These are phyloP conservation scores for Epizoanthus rinbou DNA, from an alignment of 92 coral and sea anemone genomes.

Conservation along the genomic window DNA sequence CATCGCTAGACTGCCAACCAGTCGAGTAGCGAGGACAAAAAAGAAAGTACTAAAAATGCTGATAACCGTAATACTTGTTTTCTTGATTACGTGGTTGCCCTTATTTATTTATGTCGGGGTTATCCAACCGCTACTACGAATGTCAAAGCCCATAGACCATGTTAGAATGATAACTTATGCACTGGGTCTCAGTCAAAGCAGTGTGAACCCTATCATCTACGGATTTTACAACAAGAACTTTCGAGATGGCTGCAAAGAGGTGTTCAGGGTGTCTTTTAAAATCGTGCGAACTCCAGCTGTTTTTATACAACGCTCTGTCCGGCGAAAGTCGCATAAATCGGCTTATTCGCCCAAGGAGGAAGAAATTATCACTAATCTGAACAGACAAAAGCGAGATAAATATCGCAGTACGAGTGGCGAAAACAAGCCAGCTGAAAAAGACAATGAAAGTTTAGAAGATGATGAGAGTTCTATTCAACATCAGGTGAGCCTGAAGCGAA, in stretches of 20 bases:
- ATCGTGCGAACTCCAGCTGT: slow-evolving; percentile 41
- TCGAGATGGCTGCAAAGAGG: slow-evolving; percentile 77
- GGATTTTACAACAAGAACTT: slow-evolving; percentile 78
- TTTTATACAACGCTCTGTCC: slow-evolving; percentile 13
- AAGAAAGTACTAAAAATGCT: slow-evolving; percentile 89
- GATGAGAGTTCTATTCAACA: neutral
- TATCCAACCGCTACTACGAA: slow-evolving; percentile 58
- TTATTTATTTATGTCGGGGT: slow-evolving; percentile 72
- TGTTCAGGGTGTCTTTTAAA: slow-evolving; percentile 48
- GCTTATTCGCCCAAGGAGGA: slow-evolving; percentile 32
- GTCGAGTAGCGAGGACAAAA: slow-evolving; percentile 62
- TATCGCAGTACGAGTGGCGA: slow-evolving; percentile 3
- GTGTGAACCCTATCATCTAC: slow-evolving; percentile 81
- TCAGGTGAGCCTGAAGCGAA: slow-evolving; percentile 19
- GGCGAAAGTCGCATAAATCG: neutral
- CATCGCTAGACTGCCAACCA: slow-evolving; percentile 55
- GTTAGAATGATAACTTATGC: slow-evolving; percentile 69
- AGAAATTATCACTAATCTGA: neutral
- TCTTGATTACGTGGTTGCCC: slow-evolving; percentile 81
- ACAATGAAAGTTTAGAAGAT: slow-evolving; percentile 7
- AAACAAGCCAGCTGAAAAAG: neutral
- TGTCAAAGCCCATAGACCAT: slow-evolving; percentile 51
- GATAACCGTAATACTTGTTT: slow-evolving; percentile 77
- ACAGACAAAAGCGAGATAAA: neutral
- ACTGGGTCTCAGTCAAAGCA: slow-evolving; percentile 72